Evolutionary conservation across 2,888 invertebrate species (phyloP), one percentile per base, ranked within the genome.

Genomic region (Tineola bisselliella): DNA sequence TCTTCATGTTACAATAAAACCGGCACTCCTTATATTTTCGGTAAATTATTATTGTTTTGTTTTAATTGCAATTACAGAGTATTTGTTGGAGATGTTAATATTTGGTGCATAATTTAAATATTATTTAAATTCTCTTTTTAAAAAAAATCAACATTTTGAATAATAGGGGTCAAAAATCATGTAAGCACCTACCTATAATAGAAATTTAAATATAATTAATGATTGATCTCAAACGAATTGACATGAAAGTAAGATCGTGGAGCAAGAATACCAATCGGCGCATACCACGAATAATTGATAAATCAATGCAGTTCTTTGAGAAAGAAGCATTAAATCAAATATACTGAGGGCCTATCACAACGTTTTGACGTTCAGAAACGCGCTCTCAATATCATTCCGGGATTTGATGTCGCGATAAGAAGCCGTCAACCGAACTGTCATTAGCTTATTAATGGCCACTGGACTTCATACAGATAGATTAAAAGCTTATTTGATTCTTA

Each of bases 231-330:
- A 75, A 80, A 75, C 68, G 64, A 73, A 74, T 75, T 77, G 86
- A 84, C 86, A 84, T 82, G 86, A 83, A 82, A 83, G 80, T 81
- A 80, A 84, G 81, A 80, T 81, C 81, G 74, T 81, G 80, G 72
- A 71, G 79, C 74, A 73, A 79, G 77, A 81, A 86, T 84, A 79
- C 83, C 84, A 78, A 66, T 1, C 72, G 78, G 75, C 76, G 74
- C 79, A 84, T 86, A 74, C 79, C 72, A 77, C 63, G 76, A 82
- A 86, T 84, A 74, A 84, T 86, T 87, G 84, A 87, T 87, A 84
- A 79, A 87, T 86, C 84, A 87, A 81, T 83, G 81, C 82, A 82
- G 75, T 75, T 76, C 77, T 73, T 77, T 70, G 75, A 73, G 71
- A 74, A 72, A 77, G 80, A 73, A 75, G 76, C 75, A 84, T 81